Conservation (phyloP, 2,888 invertebrate genomes). For the Scrobipalpa costella region DNA sequence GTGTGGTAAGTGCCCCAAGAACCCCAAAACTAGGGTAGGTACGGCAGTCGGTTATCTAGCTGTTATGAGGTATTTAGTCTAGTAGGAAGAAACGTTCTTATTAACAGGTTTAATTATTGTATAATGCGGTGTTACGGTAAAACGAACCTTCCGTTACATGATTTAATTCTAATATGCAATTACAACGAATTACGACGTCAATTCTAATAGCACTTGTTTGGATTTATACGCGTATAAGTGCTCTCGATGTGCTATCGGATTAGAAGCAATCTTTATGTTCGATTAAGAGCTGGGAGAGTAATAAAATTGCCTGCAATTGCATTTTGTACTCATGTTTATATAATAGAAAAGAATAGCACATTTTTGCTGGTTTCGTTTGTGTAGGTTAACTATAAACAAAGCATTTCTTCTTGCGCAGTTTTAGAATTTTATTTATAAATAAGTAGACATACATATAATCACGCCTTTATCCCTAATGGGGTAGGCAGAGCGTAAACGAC, state of each 20-base stretch:
- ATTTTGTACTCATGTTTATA: neutral
- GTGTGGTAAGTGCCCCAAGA: too few relatives aligned
- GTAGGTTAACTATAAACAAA: too few relatives aligned
- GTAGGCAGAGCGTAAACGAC: too few relatives aligned
- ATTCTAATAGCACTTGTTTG: neutral
- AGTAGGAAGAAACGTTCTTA: neutral
- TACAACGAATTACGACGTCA: neutral
- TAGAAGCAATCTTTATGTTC: neutral
- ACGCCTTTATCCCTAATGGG: too few relatives aligned
- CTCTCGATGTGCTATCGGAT: neutral
- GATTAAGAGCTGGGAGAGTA: conserved; percentile 1
- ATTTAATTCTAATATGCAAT: conserved; percentile 3
- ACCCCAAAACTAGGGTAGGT: too few relatives aligned
- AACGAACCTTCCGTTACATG: neutral
- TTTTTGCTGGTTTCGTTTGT: too few relatives aligned
- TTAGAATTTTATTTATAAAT: too few relatives aligned
- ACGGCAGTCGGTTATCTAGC: neutral
- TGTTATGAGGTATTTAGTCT: neutral
- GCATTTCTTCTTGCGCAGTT: too few relatives aligned
- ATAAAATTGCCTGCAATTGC: neutral
- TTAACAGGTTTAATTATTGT: conserved; percentile 8
- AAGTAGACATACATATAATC: too few relatives aligned
- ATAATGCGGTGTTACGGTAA: conserved; percentile 8
- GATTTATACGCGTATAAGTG: conserved; percentile 2
- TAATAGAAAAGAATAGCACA: neutral